Evolutionary conservation across 2,888 invertebrate species (phyloP).

Genomic region (Drosophila falleni): DNA sequence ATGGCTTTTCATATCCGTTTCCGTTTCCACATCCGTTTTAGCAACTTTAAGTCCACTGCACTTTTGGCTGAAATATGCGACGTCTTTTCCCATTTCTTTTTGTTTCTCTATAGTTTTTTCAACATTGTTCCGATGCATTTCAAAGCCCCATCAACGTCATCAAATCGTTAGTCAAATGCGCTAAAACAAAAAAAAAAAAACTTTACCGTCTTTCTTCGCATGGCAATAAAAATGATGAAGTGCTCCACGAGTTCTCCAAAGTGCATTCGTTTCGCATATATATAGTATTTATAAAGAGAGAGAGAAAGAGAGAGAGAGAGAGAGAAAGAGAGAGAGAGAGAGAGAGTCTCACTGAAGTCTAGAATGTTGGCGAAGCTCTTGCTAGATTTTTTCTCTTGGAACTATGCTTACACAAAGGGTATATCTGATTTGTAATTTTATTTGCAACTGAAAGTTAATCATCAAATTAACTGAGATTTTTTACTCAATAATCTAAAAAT

Average conservation of each 20-base stretch:
- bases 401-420: neutral
- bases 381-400: constrained; percentile 2
- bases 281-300: constrained; percentile 13
- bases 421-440: neutral
- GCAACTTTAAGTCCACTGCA: constrained; percentile 59
- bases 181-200: constrained; percentile 30
- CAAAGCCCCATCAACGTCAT: constrained; percentile 74
- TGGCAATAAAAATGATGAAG: constrained; percentile 80
- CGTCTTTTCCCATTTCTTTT: constrained; percentile 11
- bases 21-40: constrained; percentile 21
- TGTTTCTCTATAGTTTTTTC: neutral
- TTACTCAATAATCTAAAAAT: neutral
- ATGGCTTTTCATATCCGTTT: constrained; percentile 67
- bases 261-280: constrained; percentile 44
- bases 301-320: constrained; percentile 15
- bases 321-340: constrained; percentile 6
- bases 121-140: constrained; percentile 47
- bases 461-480: neutral
- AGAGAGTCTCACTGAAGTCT: constrained; percentile 11
- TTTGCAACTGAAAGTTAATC: neutral
- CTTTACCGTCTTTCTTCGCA: constrained; percentile 34
- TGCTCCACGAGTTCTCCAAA: constrained; percentile 55
- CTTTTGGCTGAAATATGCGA: constrained; percentile 50
- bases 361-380: constrained; percentile 10
- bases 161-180: constrained; percentile 77